Evolutionary conservation across 2,797 vertebrate genomes (phyloP).

Genomic region (Pangasius macronema): DNA sequence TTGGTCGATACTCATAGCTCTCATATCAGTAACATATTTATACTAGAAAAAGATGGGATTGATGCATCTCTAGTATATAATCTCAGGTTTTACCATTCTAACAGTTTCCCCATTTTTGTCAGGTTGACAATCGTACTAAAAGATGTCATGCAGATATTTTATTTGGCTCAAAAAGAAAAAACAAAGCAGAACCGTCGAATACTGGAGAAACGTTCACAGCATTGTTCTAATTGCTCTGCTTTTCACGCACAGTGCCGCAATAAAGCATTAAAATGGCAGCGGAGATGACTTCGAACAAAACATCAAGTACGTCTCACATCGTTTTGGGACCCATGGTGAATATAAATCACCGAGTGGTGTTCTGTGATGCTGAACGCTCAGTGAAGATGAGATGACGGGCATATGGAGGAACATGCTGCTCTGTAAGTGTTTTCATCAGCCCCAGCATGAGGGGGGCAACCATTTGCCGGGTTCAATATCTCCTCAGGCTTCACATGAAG

Average conservation of each 20-base stretch:
- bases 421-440: conserved; percentile 44
- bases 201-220: not conserved
- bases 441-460: conserved; percentile 38
- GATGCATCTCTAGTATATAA: not conserved
- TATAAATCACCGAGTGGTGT: conserved; percentile 25
- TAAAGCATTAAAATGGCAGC: conserved; percentile 18
- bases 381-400: conserved; percentile 40
- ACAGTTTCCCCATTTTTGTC: not conserved
- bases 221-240: not conserved
- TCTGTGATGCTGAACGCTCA: conserved; percentile 24
- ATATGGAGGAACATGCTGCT: conserved; percentile 48
- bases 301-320: conserved; percentile 11
- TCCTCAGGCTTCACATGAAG: conserved; percentile 31
- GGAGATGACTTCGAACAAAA: conserved; percentile 26
- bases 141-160: too few species aligned
- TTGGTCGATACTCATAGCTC: not conserved
- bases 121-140: not conserved
- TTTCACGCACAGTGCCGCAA: conserved; percentile 2
- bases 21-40: not conserved
- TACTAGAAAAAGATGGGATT: not conserved
- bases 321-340: conserved; percentile 30
- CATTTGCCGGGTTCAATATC: conserved; percentile 41
- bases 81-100: not conserved
- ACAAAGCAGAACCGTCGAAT: not conserved
- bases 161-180: not conserved